Base-by-base conservation (phyloP, 2,888 invertebrate genomes). In the Caradrina kadenii region DNA sequence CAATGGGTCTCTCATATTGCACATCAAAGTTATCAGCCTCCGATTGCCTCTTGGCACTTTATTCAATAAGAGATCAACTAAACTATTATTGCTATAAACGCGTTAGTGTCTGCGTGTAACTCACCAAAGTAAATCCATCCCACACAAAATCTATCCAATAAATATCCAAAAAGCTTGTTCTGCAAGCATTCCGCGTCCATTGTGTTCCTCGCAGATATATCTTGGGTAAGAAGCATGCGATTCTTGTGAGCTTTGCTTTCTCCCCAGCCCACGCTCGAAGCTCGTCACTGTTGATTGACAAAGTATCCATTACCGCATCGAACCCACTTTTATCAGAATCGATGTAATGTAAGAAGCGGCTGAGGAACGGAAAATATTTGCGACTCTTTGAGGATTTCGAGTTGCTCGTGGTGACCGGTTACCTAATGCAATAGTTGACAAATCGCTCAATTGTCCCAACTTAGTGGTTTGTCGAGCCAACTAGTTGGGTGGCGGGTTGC, bases 101-200 rank as follows among this genome's bases (percentile, higher is more conserved):
- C 87, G 88, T 87, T 89, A 88, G 89, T 87, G 85, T 76, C 83
- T 87, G 87, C 86, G 84, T 88, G 86, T 84, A 88, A 86, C 86
- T 86, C 88, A 86, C 88, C 86, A 88, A 90, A 93, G 91, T 91
- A 91, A 93, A 93, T 92, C 86, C 94, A 91, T 92, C 95, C 95
- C 94, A 95, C 95, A 93, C 94, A 92, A 92, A 93, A 94, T 92
- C 94, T 93, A 94, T 94, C 94, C 92, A 94, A 95, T 95, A 95
- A 95, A 95, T 95, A 94, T 93, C 95, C 95, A 93, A 95, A 95
- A 95, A 94, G 93, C 95, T 93, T 95, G 95, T 95, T 93, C 92
- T 90, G 90, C 89, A 84, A 92, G 90, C 91, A 94, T 94, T 93
- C 92, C 92, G 89, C 91, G 91, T 90, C 94, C 93, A 95, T 95